Conservation (phyloP, 2,888 invertebrate species). For the Teinopalpus imperialis region DNA sequence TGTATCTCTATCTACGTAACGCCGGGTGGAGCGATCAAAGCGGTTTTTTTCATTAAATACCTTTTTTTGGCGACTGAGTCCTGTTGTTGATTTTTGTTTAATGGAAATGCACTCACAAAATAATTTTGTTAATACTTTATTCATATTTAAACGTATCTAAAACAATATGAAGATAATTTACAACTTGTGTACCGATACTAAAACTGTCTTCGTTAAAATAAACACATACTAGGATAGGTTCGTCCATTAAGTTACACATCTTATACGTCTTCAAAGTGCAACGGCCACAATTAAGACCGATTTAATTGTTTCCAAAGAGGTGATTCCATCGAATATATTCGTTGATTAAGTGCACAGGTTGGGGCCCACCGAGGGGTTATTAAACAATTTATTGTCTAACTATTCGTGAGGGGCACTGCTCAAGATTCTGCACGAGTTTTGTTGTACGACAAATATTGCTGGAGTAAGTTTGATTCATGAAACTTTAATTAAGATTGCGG, state of each 20-base stretch:
- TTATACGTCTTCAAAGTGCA: conserved; percentile 46
- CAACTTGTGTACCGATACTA: too few species aligned
- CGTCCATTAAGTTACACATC: conserved; percentile 21
- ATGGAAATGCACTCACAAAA: too few species aligned
- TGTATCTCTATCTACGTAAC: too few species aligned
- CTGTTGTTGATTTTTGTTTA: too few species aligned
- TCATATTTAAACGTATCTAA: too few species aligned
- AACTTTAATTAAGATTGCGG: conserved; percentile 28
- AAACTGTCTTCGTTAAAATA: too few species aligned
- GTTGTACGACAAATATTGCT: conserved; percentile 56
- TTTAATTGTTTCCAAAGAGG: conserved; percentile 76
- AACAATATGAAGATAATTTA: too few species aligned
- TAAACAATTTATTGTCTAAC: conserved; percentile 79
- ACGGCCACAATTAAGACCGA: conserved; percentile 50
- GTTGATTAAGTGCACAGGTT: conserved; percentile 71
- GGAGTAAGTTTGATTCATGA: conserved; percentile 58
- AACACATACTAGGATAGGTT: neutral
- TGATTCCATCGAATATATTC: conserved; percentile 66
- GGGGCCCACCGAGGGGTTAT: conserved; percentile 65
- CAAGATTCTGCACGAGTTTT: conserved; percentile 66
- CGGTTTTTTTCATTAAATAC: too few species aligned
- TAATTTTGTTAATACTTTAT: too few species aligned
- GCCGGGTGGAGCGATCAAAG: too few species aligned
- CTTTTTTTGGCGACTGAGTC: too few species aligned
- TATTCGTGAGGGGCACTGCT: conserved; percentile 65